Evolutionary conservation across 1,140 invertebrate species (phyloP), one percentile per base, ranked within the genome.

Genomic region (Pristionchus pacificus): DNA sequence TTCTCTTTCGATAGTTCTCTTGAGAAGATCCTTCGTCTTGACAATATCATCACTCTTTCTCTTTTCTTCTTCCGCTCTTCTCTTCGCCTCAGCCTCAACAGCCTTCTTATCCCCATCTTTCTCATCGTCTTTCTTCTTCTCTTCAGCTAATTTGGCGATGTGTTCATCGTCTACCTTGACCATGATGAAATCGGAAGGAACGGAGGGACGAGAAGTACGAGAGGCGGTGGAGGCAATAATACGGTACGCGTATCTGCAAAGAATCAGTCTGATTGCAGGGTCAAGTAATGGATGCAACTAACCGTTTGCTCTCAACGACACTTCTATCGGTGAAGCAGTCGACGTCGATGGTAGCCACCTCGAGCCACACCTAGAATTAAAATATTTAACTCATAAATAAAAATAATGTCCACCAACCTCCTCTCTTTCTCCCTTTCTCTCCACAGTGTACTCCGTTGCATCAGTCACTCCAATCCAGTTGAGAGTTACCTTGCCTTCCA

Each of bases 241-340:
- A 27, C 78, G 77, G 60, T 79, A 79, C 27, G 59, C 31, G 64
- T 75, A 79, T 28, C 65, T 57, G 28, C 71, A 71, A 49, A 49
- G 38, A 10, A 49, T 6, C 38, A 49, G 38, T 49, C 19, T 49
- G 38, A 10, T 6, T 49, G 19, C 19, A 49, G n/a, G n/a, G n/a
- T n/a, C n/a, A n/a, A n/a, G n/a, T n/a, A n/a, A n/a, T n/a, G n/a
- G n/a, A n/a, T n/a, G n/a, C n/a, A 49, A 49, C 38, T 49, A 6
- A 49, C 38, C 19, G 6, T 19, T 49, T 49, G 66, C 65, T 59
- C 30, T 68, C 58, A 15, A 67, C 64, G 25, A 75, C 29, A 10
- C 71, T 74, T 27, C 74, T 30, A 61, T 75, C 75, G 2, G 60
- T 61, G 62, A 72, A 76, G 27, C 24, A 32, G 33, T 63, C 66